Conservation (phyloP, 2,888 invertebrate genomes). For the Peribatodes rhomboidaria region DNA sequence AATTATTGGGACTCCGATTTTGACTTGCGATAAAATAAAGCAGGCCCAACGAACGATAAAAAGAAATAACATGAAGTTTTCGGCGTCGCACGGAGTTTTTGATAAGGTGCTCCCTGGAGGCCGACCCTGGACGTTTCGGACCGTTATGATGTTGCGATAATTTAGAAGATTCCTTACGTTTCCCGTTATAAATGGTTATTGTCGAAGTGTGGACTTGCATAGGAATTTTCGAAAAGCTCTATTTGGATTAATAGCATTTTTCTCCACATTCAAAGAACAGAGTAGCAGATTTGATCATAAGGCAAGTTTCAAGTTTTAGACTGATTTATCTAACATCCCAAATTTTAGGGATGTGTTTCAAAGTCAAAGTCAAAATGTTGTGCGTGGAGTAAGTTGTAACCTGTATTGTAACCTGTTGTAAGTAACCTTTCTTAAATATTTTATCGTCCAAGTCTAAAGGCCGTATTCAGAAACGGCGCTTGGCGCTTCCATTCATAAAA, state of each 20-base stretch:
- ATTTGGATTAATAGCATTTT: not conserved
- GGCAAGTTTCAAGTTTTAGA: no score
- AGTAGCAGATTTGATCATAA: no score
- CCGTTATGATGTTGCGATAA: conserved; percentile 62
- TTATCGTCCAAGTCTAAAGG: no score
- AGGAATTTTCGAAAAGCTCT: not conserved
- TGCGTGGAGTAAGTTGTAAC: no score
- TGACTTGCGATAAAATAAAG: conserved; percentile 36
- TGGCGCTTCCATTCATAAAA: no score
- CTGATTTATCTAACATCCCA: no score
- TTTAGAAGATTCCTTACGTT: conserved; percentile 46
- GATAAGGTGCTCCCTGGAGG: conserved; percentile 58
- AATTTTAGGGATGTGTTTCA: no score
- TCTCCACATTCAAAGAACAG: no score
- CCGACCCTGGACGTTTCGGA: conserved; percentile 49
- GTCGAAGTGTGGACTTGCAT: conserved; percentile 17
- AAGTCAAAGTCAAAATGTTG: no score
- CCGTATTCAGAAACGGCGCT: no score
- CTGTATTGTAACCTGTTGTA: no score
- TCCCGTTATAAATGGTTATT: conserved; percentile 32
- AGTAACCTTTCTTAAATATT: no score
- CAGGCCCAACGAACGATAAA: conserved; percentile 50
- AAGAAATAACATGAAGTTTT: conserved; percentile 57
- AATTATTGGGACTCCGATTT: conserved; percentile 23
- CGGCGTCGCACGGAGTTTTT: conserved; percentile 48